Evolutionary conservation across 2,113 vertebrate genomes (phyloP), one percentile per base, ranked within the genome.

Genomic region (Hylia prasina): DNA sequence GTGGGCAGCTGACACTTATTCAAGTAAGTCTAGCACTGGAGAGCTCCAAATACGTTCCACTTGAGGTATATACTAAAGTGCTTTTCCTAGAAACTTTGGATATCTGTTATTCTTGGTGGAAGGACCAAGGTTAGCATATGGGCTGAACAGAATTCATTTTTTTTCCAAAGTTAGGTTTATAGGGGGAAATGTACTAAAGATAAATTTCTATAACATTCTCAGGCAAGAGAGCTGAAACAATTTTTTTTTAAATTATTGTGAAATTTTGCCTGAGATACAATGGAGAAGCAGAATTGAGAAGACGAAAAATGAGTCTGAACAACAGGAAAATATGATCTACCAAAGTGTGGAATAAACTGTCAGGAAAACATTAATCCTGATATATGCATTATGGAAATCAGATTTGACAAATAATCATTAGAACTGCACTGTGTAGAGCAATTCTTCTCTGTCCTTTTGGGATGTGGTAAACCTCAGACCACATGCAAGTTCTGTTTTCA

Each of bases 341-440:
- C 12, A n/a, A 89, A 79, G 25, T 42, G 12, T 28, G 10, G 53
- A 93, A 73, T 63, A 81, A 81, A 66, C 35, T 90, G 27, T 30
- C 47, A 66, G 44, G n/a, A 84, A 87, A 89, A 64, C 19, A 4
- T 64, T 73, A 86, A n/a, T 70, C 16, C 35, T 47, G 9, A 5
- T 75, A 75, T 6, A 4, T 92, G 39, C 15, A 15, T 54, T 78
- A 72, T 23, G 48, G 31, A 87, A 93, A 91, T 61, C 6, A 85
- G 11, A 76, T 82, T 69, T 91, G 93, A 94, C 77, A 94, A 95
- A 79, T 45, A 87, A 48, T 79, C 73, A 4, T 89, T 93, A 68
- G n/a, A 91, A 89, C 42, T 33, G 8, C 8, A 9, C 18, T 51
- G 13, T 57, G 48, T 65, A 72, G 40, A 79, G 91, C 81, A 78